Evolutionary conservation across 1,140 invertebrate genomes (phyloP), one percentile per base, ranked within the genome.

Genomic region (Metopolophium dirhodum): DNA sequence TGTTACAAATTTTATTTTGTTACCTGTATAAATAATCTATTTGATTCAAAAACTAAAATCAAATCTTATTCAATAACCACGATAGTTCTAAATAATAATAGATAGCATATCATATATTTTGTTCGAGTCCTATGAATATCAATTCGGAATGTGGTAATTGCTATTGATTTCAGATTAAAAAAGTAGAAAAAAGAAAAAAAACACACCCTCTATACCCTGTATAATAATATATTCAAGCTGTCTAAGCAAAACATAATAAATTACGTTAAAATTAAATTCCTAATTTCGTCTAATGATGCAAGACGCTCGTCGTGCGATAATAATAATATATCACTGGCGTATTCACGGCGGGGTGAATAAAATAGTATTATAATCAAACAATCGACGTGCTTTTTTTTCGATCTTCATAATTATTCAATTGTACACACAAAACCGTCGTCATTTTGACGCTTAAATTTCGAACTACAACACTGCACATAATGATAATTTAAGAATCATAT

Each of bases 181-280:
- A 61, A 68, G 14, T n/a, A 77, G n/a, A 77, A 18, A n/a, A 6
- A 77, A n/a, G 61, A n/a, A 68, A 68, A 30, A 68, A 0, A n/a
- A 77, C 61, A n/a, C 30, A n/a, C 30, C 61, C 30, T 77, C n/a
- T 30, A 7, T 6, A n/a, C n/a, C n/a, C n/a, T n/a, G n/a, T n/a
- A n/a, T n/a, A n/a, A 77, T 77, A 54, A 77, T 77, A 77, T n/a
- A 77, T 77, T 77, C 61, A 77, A 77, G n/a, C 61, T 77, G 61
- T 77, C 61, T 77, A 18, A 18, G 14, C 14, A 77, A 77, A 77
- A n/a, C 11, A 77, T n/a, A n/a, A 77, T 77, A 77, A 77, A 77
- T 77, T 77, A 20, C 61, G 30, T n/a, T 77, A 7, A 77, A 77
- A 77, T 68, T n/a, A 77, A 77, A 77, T 77, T 77, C 61, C 30